Base-by-base conservation (phyloP, 2,888 invertebrate species). In the Thalpophila matura region DNA sequence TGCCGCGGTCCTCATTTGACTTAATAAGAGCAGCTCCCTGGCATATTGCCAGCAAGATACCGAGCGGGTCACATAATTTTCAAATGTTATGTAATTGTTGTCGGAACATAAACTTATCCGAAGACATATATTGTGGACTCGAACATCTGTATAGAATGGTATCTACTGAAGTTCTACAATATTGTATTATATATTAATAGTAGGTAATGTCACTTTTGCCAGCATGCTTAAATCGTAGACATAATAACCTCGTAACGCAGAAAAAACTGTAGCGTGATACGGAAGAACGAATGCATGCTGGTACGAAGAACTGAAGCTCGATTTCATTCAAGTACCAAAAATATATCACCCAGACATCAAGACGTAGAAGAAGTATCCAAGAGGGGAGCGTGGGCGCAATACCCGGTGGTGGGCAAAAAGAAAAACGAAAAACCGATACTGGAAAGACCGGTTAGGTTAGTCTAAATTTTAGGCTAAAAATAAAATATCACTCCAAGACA, bases 11-110 rank as follows among this genome's bases (percentile, higher is more conserved):
- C 51, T 50, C 20, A 64, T 73, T 72, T 56, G 65, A 53, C 55
- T 64, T 73, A 76, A 76, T 73, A 57, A 65, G 46, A 24, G 55
- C 20, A 20, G 31, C 35, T 33, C n/a, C 4, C 47, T 73, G 74
- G 74, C 73, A 20, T 20, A 22, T 9, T 33, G 74, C 74, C 74
- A 74, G 56, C 54, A 29, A 66, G 77, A 66, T 67, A 72, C 54
- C 45, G 37, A 10, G 40, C 33, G 59, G 77, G 57, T 74, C 68
- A 63, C 78, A 74, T 77, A 74, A 77, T 74, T 74, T 60, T 51
- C 74, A 62, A 63, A 47, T 57, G 47, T 77, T 77, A 67, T 74
- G 62, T 74, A 74, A 77, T 77, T 74, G 61, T 53, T 58, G 62
- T 45, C 43, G n/a, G 14, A 6, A 55, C 55, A 66, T 67, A 74